Conservation (phyloP, 1,140 invertebrate genomes). For the Pseudomyrmex concolor region DNA sequence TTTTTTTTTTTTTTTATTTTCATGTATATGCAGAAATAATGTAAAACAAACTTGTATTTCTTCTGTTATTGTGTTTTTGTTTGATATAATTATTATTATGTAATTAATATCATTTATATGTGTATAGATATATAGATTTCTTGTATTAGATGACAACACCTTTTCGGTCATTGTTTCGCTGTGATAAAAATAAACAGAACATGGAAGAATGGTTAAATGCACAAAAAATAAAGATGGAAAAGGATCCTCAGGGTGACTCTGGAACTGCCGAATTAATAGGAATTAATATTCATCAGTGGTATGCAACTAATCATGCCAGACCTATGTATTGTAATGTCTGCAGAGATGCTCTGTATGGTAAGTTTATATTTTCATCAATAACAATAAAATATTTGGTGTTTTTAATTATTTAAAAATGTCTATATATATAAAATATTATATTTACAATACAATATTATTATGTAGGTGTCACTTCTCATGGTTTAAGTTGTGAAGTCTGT, state of each 20-base stretch:
- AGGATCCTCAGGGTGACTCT: slow-evolving; percentile 87
- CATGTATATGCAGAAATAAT: too few species aligned
- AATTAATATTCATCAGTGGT: slow-evolving; percentile 95
- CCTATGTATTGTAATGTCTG: slow-evolving; percentile 99
- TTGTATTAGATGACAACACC: slow-evolving; percentile 94
- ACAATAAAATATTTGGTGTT: background rate
- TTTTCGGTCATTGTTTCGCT: slow-evolving; percentile 92
- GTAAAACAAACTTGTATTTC: too few species aligned
- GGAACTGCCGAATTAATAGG: slow-evolving; percentile 90
- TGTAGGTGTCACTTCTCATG: slow-evolving; percentile 95
- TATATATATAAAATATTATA: too few species aligned
- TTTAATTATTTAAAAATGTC: too few species aligned
- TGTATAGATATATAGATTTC: too few species aligned
- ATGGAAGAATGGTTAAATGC: slow-evolving; percentile 96
- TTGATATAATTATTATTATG: slow-evolving; percentile 2
- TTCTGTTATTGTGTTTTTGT: background rate
- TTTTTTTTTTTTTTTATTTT: too few species aligned
- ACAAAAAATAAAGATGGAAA: slow-evolving; percentile 90
- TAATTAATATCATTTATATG: slow-evolving; percentile 55
- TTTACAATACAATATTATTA: background rate
- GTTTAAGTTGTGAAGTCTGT: slow-evolving; percentile 97
- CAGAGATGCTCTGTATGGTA: slow-evolving; percentile 93
- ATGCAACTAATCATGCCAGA: slow-evolving; percentile 95
- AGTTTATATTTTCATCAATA: slow-evolving; percentile 49
- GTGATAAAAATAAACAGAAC: slow-evolving; percentile 91